phyloP scores from a whole-genome alignment of 2,113 vertebrate species.

The Indicator maculatus region DNA sequence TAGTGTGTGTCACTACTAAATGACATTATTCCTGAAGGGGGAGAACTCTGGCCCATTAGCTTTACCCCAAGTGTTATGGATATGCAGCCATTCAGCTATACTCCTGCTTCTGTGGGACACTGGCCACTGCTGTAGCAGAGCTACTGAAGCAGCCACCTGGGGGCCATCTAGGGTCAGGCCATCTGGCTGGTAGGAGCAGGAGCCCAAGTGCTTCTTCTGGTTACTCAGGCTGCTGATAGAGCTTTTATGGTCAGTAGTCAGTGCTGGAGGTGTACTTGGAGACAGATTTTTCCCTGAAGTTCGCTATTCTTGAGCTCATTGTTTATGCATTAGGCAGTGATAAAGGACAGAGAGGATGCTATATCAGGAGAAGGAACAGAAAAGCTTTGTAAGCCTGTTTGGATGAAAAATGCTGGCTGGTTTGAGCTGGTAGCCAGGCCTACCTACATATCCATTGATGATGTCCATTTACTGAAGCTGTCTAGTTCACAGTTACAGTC shows the following conservation, averaged over 20 bases:
- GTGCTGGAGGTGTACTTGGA: fast-evolving
- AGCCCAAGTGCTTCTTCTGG: background rate
- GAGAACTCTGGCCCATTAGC: background rate
- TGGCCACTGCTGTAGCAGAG: background rate
- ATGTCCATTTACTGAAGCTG: background rate
- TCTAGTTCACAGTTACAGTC: background rate
- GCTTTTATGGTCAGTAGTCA: background rate
- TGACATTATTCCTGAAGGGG: fast-evolving
- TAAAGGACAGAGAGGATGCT: background rate
- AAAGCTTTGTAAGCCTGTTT: background rate
- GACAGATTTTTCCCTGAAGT: background rate
- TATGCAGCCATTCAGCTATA: fast-evolving
- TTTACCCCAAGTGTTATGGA: background rate
- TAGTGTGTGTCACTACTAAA: background rate
- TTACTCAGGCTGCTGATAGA: background rate
- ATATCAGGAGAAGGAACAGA: background rate
- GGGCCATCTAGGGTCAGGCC: background rate
- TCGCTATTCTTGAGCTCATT: no score
- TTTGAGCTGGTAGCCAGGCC: background rate
- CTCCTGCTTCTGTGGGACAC: background rate
- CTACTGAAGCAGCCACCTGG: background rate
- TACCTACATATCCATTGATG: fast-evolving
- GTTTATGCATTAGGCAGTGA: background rate
- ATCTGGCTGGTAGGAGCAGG: background rate
- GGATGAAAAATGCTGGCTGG: background rate